phyloP scores from a whole-genome alignment of 2,888 invertebrate species.

The Acrocyrtus sp. region DNA sequence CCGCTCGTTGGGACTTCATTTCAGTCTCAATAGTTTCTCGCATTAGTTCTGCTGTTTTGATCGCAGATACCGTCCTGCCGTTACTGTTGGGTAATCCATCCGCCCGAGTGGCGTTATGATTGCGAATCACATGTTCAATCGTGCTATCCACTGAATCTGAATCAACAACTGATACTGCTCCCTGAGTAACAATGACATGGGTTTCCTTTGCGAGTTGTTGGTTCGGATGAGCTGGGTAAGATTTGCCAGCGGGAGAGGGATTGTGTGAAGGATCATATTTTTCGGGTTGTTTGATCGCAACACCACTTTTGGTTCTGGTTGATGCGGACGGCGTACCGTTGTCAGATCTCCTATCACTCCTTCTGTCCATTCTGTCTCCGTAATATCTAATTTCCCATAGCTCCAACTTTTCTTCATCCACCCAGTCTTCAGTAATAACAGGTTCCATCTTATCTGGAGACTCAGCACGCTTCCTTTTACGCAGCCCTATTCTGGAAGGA shows the following conservation, averaged over 20 bases:
- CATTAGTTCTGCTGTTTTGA: constrained; percentile 65
- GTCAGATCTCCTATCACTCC: constrained; percentile 48
- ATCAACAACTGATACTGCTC: not conserved
- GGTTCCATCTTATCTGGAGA: constrained; percentile 95
- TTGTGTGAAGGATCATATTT: constrained; percentile 61
- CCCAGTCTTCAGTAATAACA: constrained; percentile 94
- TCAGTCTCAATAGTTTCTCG: constrained; percentile 91
- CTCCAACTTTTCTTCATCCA: constrained; percentile 94
- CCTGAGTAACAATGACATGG: not conserved
- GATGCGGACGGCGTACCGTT: constrained; percentile 37
- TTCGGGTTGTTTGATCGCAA: constrained; percentile 61
- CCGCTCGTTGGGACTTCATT: constrained; percentile 85
- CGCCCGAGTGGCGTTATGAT: constrained; percentile 71
- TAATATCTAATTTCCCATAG: constrained; percentile 96
- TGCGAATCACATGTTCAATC: constrained; percentile 66
- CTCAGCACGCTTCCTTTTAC: constrained; percentile 93
- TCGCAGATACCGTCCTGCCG: constrained; percentile 32
- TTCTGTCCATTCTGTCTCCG: constrained; percentile 77
- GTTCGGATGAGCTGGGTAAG: constrained; percentile 13
- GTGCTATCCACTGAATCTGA: constrained; percentile 57
- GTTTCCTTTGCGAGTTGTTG: constrained; percentile 1
- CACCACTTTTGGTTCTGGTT: constrained; percentile 62
- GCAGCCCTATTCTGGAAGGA: constrained; percentile 90
- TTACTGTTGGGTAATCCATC: constrained; percentile 76
- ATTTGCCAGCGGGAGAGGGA: constrained; percentile 5